These are phyloP conservation scores for Aphaenogaster floridana DNA, from an alignment of 1,140 invertebrate genomes.

Conservation along the genomic window DNA sequence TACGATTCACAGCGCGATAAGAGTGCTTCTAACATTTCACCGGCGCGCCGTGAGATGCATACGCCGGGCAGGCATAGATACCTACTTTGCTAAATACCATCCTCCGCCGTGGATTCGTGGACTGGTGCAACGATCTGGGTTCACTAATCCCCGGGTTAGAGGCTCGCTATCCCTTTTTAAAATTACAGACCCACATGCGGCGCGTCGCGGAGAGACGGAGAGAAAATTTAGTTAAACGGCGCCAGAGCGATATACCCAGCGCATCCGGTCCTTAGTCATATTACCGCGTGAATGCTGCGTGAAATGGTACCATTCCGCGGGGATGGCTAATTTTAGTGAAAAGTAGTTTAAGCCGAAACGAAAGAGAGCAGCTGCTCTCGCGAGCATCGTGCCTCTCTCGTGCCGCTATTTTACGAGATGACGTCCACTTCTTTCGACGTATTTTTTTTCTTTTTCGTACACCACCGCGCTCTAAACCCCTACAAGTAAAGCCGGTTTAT, in stretches of 20 bases:
- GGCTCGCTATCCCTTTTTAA: slow-evolving; percentile 46
- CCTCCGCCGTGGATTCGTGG: neutral
- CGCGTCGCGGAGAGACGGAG: neutral
- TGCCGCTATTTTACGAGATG: neutral
- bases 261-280: slow-evolving; percentile 31
- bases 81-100: slow-evolving; percentile 50
- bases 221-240: slow-evolving; percentile 48
- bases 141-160: slow-evolving; percentile 46
- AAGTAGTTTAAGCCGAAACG: slow-evolving; percentile 33
- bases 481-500: neutral
- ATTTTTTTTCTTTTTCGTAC: neutral
- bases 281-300: slow-evolving; percentile 52
- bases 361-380: slow-evolving; percentile 27
- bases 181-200: slow-evolving; percentile 34
- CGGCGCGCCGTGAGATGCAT: slow-evolving; percentile 21
- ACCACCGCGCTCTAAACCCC: neutral
- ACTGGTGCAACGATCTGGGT: neutral
- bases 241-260: slow-evolving; percentile 23
- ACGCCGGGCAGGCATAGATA: slow-evolving; percentile 42
- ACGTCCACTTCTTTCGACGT: neutral
- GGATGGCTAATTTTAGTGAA: slow-evolving; percentile 56
- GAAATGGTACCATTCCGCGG: slow-evolving; percentile 43
- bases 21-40: slow-evolving; percentile 18
- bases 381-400: neutral
- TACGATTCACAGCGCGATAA: slow-evolving; percentile 41